Conservation (phyloP, 2,797 vertebrate species). For the Tangara arthus region DNA sequence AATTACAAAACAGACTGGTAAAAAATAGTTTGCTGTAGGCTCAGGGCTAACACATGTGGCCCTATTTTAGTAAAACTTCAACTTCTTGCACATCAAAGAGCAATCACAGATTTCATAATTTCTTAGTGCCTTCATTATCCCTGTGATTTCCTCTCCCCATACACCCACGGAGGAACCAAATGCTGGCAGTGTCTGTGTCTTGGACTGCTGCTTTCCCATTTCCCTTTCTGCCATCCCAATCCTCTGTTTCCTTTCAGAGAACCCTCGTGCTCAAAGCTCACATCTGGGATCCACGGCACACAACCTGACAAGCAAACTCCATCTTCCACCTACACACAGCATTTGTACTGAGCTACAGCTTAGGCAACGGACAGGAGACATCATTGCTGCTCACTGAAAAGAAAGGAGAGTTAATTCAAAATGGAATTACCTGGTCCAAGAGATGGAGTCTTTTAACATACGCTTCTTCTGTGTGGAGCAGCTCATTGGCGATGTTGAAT, state of each 20-base stretch:
- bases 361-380: background rate
- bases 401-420: background rate
- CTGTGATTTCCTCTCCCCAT: background rate
- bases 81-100: background rate
- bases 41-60: rapidly evolving
- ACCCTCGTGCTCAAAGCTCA: background rate
- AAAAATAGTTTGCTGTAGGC: background rate
- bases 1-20: background rate
- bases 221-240: background rate
- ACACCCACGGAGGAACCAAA: background rate
- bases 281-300: rapidly evolving
- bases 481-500: constrained; percentile 93
- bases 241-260: background rate
- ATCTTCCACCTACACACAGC: background rate
- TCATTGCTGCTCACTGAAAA: background rate
- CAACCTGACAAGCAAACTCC: background rate
- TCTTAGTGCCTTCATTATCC: background rate
- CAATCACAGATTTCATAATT: background rate
- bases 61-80: background rate
- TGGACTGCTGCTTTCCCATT: background rate
- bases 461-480: constrained; percentile 93
- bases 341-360: rapidly evolving
- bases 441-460: constrained; percentile 94
- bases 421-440: constrained; percentile 89
- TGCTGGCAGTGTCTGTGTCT: background rate